These are phyloP conservation scores for Phlogophora meticulosa DNA, from an alignment of 2,888 invertebrate species.

Conservation along the genomic window DNA sequence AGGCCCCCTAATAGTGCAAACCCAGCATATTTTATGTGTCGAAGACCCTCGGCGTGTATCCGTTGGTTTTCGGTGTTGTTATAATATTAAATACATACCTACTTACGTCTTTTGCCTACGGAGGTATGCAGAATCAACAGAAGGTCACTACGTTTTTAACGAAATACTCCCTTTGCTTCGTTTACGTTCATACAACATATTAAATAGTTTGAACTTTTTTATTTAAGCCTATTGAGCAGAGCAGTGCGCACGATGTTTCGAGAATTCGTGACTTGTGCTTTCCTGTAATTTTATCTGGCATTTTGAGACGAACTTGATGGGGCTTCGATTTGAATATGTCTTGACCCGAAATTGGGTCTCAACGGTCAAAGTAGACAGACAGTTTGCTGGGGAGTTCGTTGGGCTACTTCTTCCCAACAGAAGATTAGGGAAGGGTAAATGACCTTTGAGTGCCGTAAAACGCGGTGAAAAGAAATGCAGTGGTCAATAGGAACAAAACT, in stretches of 20 bases:
- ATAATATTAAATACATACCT: neutral
- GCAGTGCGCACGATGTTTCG: conserved; percentile 9
- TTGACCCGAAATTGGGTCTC: conserved; percentile 15
- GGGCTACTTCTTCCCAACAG: neutral
- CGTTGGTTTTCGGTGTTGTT: neutral
- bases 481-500: no score
- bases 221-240: neutral
- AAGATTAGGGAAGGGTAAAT: no score
- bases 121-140: no score
- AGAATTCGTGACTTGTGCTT: conserved; percentile 25
- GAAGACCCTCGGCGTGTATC: neutral
- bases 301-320: conserved; percentile 1
- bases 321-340: neutral
- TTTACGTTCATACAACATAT: no score
- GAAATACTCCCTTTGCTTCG: no score
- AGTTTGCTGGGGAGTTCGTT: neutral
- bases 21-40: neutral
- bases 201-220: no score
- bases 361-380: neutral
- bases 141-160: no score
- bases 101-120: no score
- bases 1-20: neutral
- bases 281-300: conserved; percentile 22
- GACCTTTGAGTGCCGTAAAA: no score
- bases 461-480: no score